Evolutionary conservation across 1,140 invertebrate genomes (phyloP).

Genomic region (Oedothorax gibbosus): DNA sequence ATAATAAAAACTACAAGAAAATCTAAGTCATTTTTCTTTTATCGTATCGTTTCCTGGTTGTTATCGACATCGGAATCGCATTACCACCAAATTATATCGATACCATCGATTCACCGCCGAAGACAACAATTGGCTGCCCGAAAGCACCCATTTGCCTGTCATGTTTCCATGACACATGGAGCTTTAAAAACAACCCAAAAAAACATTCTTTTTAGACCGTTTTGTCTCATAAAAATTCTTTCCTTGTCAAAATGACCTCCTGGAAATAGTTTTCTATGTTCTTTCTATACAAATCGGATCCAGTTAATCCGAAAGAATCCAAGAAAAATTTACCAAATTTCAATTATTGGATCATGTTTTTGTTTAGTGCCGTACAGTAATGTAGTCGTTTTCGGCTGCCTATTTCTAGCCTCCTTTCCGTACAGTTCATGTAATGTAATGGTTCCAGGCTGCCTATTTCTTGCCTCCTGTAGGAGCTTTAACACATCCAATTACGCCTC

Average conservation of each 20-base stretch:
- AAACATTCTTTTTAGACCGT: neutral
- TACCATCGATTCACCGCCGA: conserved; percentile 11
- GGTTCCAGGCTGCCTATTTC: too few relatives aligned
- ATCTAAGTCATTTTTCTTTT: neutral
- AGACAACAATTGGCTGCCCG: neutral
- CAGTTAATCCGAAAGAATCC: too few relatives aligned
- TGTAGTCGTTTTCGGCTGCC: too few relatives aligned
- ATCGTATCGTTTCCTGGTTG: neutral
- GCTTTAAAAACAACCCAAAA: neutral
- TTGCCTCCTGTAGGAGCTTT: too few relatives aligned
- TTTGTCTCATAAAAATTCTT: conserved; percentile 32
- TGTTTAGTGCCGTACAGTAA: too few relatives aligned
- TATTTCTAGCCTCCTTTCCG: too few relatives aligned
- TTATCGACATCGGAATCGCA: conserved; percentile 34
- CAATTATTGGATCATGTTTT: too few relatives aligned
- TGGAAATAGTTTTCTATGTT: too few relatives aligned
- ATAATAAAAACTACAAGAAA: neutral
- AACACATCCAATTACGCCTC: too few relatives aligned
- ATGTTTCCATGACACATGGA: conserved; percentile 12
- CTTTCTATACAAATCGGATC: too few relatives aligned
- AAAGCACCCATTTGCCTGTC: conserved; percentile 8
- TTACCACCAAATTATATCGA: conserved; percentile 31
- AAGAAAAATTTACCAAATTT: too few relatives aligned
- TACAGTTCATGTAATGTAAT: too few relatives aligned
- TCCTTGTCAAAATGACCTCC: conserved; percentile 5